Evolutionary conservation across 2,888 invertebrate species (phyloP), one percentile per base, ranked within the genome.

Genomic region (Torymus texanus): DNA sequence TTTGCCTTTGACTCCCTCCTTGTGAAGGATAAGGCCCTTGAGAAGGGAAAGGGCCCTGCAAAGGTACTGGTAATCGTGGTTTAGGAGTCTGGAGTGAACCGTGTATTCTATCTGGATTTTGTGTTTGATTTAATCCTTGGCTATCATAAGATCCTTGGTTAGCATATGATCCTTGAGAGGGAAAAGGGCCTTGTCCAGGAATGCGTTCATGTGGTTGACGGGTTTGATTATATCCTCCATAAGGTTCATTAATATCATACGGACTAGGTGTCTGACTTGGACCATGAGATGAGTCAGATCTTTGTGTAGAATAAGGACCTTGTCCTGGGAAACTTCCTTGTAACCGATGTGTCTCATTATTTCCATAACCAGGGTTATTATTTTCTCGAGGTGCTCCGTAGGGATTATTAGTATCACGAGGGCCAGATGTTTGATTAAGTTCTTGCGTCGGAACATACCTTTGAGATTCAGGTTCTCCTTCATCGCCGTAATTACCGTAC

Each of bases 401-500:
- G 51, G 24, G 21, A 29, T 16, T 14, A 55, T 29, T 12, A 58
- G 11, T 51, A 0, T 16, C 50, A 16, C 51, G 51, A 4, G 51
- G 58, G 24, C 58, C 18, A 41, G 41, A 41, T 41, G 41, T 41
- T 41, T 41, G 41, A 41, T 41, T 41, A 41, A n/a, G 29, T n/a
- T 18, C 29, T 29, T 21, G 56, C 11, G n/a, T 24, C 0, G 73
- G 50, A 56, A 41, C 10, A 12, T 29, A 16, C 41, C 58, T 18
- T 29, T 70, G 70, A 5, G 41, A 14, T 29, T 14, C 41, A 41
- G 18, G 18, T 12, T 29, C 10, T 70, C 41, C 41, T 18, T 5
- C 58, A 50, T 61, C n/a, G 4, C 24, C 71, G 8, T 65, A 74
- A 16, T n/a, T 58, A 24, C 56, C 24, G 14, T 66, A 41, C n/a